These are phyloP conservation scores for Galbula dea DNA, from an alignment of 2,113 vertebrate species.

Conservation along the genomic window DNA sequence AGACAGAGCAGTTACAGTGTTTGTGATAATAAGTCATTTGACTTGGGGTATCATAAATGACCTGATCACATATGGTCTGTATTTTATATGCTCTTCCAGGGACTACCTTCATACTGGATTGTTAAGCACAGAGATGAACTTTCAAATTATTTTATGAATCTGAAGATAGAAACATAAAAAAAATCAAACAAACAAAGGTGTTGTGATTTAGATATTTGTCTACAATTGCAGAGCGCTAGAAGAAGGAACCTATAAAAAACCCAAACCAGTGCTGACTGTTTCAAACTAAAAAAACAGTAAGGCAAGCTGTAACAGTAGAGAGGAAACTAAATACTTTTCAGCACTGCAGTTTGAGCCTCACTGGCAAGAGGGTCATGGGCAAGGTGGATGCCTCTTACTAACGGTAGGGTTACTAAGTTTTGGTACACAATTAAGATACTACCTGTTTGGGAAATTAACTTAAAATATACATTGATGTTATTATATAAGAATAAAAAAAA, in stretches of 20 bases:
- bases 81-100: not conserved
- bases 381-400: not conserved
- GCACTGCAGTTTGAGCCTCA: not conserved
- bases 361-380: not conserved
- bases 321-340: not conserved
- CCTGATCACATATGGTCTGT: not conserved
- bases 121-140: not conserved
- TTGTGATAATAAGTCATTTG: not conserved
- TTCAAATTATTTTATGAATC: not conserved
- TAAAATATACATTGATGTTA: not conserved
- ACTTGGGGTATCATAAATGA: not conserved
- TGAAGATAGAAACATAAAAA: not conserved
- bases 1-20: rapidly evolving
- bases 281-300: not conserved
- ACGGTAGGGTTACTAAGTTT: not conserved
- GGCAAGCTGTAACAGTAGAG: not conserved
- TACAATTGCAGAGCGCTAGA: not conserved
- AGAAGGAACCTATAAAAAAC: not conserved
- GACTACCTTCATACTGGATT: not conserved
- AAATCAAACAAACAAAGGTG: not conserved
- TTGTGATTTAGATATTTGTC: not conserved
- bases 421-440: not conserved
- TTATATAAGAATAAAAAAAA: not conserved
- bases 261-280: rapidly evolving
- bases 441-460: not conserved